Base-by-base conservation (phyloP, 2,888 invertebrate species). In the Andrena bicolor region DNA sequence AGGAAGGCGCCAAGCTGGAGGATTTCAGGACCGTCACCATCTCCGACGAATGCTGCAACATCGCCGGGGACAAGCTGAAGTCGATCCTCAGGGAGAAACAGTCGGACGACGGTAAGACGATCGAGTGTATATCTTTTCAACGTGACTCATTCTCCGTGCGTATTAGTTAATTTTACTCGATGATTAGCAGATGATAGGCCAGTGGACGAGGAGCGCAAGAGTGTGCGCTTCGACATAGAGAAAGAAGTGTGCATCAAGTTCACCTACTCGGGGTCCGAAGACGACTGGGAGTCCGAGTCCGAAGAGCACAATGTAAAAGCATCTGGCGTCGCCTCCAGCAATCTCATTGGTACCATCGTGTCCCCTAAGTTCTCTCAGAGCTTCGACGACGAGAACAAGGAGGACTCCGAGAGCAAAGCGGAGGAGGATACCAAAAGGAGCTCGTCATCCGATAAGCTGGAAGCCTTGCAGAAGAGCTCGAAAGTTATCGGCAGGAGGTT, bases 141-240 rank as follows among this genome's bases (percentile, higher is more conserved):
- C 23, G 56, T 20, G n/a, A 53, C n/a, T 53, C 20, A 53, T 8
- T 8, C 8, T 60, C 2, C 60, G 26, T 2, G 16, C 30, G 32
- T 41, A 58, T 71, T 58, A 20, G 13, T 30, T 41, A 64, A 74
- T n/a, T 49, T 60, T 4, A 4, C 13, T 68, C 26, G n/a, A 23
- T 58, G 74, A 4, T 23, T 2, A 8, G 35, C 56, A 94, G 94
- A 94, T 66, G 93, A 93, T 76, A 91, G 90, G 76, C 92, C 90
- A 86, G 95, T 95, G 80, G 97, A 97, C 80, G 97, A 97, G 49
- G 96, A 97, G 77, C 96, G 96, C 80, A 97, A 97, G 91, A 97
- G 96, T 91, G 97, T 97, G 0, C 94, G 96, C 8, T 96, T 96
- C 87, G 96, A 96, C 92, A 92, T 96, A 74, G 94, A 95, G 71